Evolutionary conservation across 1,140 invertebrate genomes (phyloP).

Genomic region (Atta colombica): DNA sequence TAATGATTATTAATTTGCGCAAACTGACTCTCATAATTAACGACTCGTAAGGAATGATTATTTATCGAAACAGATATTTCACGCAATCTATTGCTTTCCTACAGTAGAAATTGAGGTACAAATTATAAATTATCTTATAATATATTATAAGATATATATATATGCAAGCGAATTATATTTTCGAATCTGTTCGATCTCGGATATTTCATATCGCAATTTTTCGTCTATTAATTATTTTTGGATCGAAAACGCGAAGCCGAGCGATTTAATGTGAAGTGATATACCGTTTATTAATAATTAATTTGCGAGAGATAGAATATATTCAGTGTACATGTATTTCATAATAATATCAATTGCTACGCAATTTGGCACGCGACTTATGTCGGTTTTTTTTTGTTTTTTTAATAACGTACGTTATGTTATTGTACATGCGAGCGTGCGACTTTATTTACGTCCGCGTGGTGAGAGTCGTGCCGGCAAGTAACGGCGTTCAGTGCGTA

Average conservation of each 20-base stretch:
- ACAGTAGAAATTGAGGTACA: not conserved
- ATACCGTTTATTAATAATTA: not conserved
- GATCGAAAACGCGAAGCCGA: not conserved
- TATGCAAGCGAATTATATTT: not conserved
- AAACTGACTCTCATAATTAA: not conserved
- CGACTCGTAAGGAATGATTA: not conserved
- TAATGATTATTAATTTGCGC: not conserved
- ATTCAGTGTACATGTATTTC: not conserved
- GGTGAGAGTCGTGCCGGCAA: not conserved
- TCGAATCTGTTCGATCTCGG: not conserved
- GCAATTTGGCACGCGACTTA: not conserved
- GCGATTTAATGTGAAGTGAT: not conserved
- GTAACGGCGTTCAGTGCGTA: not conserved
- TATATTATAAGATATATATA: not conserved
- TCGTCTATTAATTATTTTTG: not conserved
- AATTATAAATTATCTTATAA: conserved; percentile 1
- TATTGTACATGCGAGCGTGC: not conserved
- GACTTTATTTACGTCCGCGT: not conserved
- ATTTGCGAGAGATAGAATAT: not conserved
- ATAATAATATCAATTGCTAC: not conserved
- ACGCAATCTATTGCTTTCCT: not conserved
- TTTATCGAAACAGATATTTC: not conserved
- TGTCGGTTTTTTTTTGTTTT: not conserved
- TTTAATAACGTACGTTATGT: not conserved
- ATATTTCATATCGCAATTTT: not conserved